Conservation (phyloP, 2,888 invertebrate genomes). For the Mythimna ferrago region DNA sequence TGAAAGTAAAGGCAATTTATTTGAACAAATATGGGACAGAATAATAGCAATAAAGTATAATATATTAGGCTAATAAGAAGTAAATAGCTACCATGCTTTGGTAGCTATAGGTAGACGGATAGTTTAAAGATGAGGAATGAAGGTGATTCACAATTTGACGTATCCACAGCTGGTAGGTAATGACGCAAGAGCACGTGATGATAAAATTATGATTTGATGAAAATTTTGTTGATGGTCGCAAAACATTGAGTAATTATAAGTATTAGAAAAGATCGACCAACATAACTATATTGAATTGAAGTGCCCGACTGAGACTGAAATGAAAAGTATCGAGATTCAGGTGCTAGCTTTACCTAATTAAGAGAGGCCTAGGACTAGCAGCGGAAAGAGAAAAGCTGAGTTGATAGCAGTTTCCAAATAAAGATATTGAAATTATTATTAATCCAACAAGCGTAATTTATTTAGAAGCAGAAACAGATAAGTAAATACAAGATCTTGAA, state of each 20-base stretch:
- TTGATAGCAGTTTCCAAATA: background rate
- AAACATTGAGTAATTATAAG: slow-evolving; percentile 7
- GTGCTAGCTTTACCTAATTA: background rate
- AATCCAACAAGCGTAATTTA: background rate
- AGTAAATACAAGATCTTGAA: slow-evolving; percentile 12
- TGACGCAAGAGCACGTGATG: slow-evolving; percentile 34
- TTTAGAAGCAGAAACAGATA: background rate
- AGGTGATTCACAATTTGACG: slow-evolving; percentile 44
- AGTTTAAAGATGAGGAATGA: slow-evolving; percentile 18
- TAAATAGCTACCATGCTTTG: background rate
- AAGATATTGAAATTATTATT: slow-evolving; percentile 1
- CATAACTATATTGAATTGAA: background rate
- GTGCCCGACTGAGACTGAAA: no score
- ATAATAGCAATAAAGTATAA: background rate
- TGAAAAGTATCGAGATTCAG: background rate
- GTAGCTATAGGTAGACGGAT: slow-evolving; percentile 3
- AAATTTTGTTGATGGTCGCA: slow-evolving; percentile 7
- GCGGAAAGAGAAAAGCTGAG: background rate
- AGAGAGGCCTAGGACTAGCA: background rate
- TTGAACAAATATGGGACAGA: background rate
- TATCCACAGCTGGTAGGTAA: slow-evolving; percentile 42
- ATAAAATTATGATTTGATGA: slow-evolving; percentile 35
- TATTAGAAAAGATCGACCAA: background rate
- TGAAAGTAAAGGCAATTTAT: background rate
- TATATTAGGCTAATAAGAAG: background rate